phyloP scores from a whole-genome alignment of 2,113 vertebrate species.

The Serinus canaria region DNA sequence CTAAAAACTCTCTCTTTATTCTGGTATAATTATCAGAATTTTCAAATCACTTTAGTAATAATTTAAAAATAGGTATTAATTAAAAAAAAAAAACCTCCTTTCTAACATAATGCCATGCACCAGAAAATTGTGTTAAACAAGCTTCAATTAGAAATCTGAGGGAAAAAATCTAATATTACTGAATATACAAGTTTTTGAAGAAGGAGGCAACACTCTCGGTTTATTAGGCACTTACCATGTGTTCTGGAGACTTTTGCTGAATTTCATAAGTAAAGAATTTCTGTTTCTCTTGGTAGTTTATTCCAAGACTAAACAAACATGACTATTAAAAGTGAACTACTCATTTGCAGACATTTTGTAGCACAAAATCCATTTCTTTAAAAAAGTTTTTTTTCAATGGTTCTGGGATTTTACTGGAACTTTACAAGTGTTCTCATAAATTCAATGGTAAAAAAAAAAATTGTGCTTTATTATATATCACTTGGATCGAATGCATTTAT shows the following conservation, averaged over 20 bases:
- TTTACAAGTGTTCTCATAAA: not conserved
- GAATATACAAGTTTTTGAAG: not conserved
- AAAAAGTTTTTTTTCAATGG: fast-evolving
- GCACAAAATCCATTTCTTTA: not conserved
- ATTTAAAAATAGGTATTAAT: not conserved
- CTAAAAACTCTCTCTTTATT: not conserved
- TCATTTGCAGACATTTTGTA: not conserved
- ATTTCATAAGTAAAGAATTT: not conserved
- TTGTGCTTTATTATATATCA: not conserved
- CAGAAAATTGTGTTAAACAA: not conserved
- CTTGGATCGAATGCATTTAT: not conserved
- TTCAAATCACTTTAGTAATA: not conserved
- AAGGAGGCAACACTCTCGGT: not conserved
- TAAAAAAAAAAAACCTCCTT: not conserved
- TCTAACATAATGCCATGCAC: not conserved
- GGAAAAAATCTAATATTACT: not conserved
- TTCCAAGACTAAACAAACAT: not conserved
- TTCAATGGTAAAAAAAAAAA: not conserved
- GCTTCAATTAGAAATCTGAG: not conserved
- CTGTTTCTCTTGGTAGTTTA: not conserved
- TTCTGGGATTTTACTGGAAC: not conserved
- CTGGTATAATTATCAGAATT: not conserved
- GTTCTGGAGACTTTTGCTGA: not conserved
- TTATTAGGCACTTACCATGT: not conserved
- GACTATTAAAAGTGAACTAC: not conserved